Conservation (phyloP, 2,797 vertebrate genomes). For the Crenichthys baileyi region DNA sequence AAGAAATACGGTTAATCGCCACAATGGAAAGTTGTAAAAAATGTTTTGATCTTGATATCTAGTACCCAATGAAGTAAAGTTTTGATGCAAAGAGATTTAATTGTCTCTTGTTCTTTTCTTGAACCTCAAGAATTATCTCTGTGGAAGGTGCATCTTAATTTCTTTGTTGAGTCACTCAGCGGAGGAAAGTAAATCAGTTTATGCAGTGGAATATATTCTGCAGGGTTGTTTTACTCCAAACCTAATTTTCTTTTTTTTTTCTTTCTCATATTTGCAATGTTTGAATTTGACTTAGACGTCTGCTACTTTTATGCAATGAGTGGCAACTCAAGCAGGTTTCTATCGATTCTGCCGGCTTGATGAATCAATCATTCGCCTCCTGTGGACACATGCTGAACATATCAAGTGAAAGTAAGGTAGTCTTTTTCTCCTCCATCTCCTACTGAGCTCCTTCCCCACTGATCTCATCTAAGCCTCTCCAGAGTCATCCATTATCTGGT, state of each 20-base stretch:
- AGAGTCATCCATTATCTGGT: constrained; percentile 49
- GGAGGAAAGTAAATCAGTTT: constrained; percentile 34
- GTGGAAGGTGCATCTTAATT: neutral
- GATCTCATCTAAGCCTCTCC: constrained; percentile 44
- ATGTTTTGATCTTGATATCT: constrained; percentile 18
- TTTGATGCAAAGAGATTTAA: neutral
- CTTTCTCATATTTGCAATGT: constrained; percentile 24
- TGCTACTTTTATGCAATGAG: constrained; percentile 53
- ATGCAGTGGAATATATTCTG: constrained; percentile 24
- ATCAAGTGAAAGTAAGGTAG: constrained; percentile 35
- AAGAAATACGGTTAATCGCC: constrained; percentile 15
- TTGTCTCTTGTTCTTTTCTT: neutral
- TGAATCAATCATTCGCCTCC: constrained; percentile 70
- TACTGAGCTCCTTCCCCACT: constrained; percentile 42
- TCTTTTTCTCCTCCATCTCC: constrained; percentile 34
- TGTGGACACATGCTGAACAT: constrained; percentile 47
- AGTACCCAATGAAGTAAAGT: constrained; percentile 15
- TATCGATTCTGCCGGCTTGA: constrained; percentile 65
- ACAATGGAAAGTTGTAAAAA: constrained; percentile 5
- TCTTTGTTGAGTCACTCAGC: neutral
- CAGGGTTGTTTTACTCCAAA: neutral
- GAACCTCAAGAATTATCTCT: neutral
- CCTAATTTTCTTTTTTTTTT: constrained; percentile 12
- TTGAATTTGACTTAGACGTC: constrained; percentile 37
- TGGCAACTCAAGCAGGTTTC: constrained; percentile 53